phyloP scores from a whole-genome alignment of 2,113 vertebrate species.

The Oplegnathus fasciatus region DNA sequence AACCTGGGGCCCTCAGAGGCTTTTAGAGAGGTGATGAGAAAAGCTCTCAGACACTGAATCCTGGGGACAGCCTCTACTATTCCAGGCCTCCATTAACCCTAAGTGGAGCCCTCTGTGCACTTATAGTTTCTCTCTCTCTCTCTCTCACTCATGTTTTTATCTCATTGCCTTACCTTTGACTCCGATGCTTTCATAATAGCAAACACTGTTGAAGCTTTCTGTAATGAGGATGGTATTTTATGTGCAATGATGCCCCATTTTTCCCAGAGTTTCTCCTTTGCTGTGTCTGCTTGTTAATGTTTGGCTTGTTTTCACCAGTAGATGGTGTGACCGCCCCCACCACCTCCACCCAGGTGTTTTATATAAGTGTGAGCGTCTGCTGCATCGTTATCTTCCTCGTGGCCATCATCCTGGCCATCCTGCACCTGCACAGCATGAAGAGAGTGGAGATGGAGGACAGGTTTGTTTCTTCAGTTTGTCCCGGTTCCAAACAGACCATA shows the following conservation, averaged over 20 bases:
- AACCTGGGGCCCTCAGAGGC: constrained; percentile 59
- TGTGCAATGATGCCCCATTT: background rate
- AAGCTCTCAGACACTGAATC: constrained; percentile 65
- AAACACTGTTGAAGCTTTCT: background rate
- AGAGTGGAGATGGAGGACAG: constrained; percentile 98
- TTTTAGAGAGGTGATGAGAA: constrained; percentile 72
- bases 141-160: constrained; percentile 15
- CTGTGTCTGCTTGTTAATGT: background rate
- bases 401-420: constrained; percentile 96
- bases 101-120: constrained; percentile 28
- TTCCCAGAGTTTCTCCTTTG: background rate
- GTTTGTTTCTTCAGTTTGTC: constrained; percentile 73
- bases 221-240: background rate
- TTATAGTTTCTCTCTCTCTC: constrained; percentile 4
- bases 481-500: background rate
- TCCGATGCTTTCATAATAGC: background rate
- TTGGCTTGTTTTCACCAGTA: constrained; percentile 81
- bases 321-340: constrained; percentile 91
- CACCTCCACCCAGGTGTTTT: constrained; percentile 97
- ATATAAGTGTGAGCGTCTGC: constrained; percentile 98
- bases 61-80: constrained; percentile 4
- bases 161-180: constrained; percentile 6
- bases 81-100: constrained; percentile 54
- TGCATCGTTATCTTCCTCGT: constrained; percentile 99
- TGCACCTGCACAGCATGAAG: constrained; percentile 99